phyloP scores from a whole-genome alignment of 1,140 invertebrate species.

The Mesaphorura yosii region DNA sequence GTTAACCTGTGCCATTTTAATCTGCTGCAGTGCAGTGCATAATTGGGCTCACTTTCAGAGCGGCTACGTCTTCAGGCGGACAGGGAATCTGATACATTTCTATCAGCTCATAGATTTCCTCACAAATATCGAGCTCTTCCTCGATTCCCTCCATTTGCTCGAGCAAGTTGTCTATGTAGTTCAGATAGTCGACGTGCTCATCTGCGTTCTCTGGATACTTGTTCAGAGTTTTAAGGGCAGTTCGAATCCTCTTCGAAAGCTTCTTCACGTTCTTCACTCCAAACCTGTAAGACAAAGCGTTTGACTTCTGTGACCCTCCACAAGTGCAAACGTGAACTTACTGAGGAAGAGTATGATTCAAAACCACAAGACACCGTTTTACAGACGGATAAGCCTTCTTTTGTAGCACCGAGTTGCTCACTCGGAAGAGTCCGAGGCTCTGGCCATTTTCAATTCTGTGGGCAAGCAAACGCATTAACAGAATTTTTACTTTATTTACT shows the following conservation, averaged over 20 bases:
- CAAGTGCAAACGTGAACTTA: slow-evolving; percentile 33
- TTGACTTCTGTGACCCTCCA: neutral
- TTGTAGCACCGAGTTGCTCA: slow-evolving; percentile 59
- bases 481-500: neutral
- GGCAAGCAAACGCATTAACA: neutral
- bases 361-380: slow-evolving; percentile 50
- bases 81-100: slow-evolving; percentile 7
- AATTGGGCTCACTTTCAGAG: neutral
- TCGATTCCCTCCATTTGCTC: slow-evolving; percentile 23
- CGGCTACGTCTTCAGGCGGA: neutral
- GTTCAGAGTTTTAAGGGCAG: slow-evolving; percentile 49
- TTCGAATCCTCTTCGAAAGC: slow-evolving; percentile 46
- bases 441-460: neutral
- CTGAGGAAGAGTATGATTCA: slow-evolving; percentile 43
- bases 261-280: slow-evolving; percentile 48
- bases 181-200: slow-evolving; percentile 54
- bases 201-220: slow-evolving; percentile 44
- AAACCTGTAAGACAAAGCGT: slow-evolving; percentile 37
- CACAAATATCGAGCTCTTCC: slow-evolving; percentile 9
- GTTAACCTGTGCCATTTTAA: no score
- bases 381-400: slow-evolving; percentile 54
- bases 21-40: no score
- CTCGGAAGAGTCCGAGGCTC: neutral
- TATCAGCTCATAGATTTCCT: slow-evolving; percentile 21
- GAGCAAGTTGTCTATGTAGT: slow-evolving; percentile 53